phyloP scores from a whole-genome alignment of 2,797 vertebrate genomes.

The Pipistrellus nathusii region DNA sequence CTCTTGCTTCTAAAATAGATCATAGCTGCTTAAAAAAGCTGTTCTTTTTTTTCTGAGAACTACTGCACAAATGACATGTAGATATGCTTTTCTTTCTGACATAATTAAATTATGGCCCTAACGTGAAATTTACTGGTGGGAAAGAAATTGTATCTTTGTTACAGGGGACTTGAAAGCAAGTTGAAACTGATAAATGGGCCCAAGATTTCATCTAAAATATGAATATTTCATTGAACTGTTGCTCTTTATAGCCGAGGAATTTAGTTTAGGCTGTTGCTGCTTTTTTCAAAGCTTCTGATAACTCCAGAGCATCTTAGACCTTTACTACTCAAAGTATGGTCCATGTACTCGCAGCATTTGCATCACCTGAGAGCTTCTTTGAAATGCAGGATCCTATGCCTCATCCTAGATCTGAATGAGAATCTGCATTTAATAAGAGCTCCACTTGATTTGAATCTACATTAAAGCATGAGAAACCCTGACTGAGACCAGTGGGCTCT shows the following conservation, averaged over 20 bases:
- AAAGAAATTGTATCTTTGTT: conserved; percentile 50
- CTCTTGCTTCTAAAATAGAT: conserved; percentile 23
- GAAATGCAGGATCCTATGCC: background rate
- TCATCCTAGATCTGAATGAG: background rate
- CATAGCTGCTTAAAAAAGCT: conserved; percentile 32
- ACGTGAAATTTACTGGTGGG: background rate
- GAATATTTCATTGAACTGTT: background rate
- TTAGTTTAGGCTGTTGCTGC: background rate
- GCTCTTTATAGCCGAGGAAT: background rate
- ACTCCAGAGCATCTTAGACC: background rate
- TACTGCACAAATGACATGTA: background rate
- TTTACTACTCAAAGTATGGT: background rate
- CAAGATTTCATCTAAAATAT: background rate
- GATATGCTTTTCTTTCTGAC: background rate
- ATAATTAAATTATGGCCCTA: background rate
- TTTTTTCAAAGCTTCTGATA: background rate
- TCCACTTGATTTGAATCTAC: background rate
- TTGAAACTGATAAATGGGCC: conserved; percentile 49
- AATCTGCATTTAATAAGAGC: background rate
- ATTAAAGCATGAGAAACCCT: background rate
- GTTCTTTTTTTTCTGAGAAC: background rate
- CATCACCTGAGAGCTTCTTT: background rate
- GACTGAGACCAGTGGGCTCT: background rate
- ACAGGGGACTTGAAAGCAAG: conserved; percentile 35
- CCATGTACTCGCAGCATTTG: background rate